Evolutionary conservation across 1,140 invertebrate genomes (phyloP).

Genomic region (Melitaea cinxia): DNA sequence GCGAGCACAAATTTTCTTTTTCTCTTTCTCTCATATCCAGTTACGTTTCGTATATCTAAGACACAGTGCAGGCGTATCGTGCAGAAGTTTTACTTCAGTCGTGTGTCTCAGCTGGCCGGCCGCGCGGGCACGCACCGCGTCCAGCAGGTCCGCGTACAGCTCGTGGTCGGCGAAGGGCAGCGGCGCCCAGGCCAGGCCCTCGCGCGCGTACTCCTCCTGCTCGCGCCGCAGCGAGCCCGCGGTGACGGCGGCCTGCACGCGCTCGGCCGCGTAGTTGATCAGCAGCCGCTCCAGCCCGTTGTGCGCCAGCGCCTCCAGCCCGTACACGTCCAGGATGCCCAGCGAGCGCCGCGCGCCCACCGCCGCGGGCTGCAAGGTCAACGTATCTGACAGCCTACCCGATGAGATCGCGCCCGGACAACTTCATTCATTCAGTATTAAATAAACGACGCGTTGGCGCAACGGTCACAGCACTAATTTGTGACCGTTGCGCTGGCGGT

Average conservation of each 20-base stretch:
- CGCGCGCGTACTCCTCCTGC: slow-evolving; percentile 92
- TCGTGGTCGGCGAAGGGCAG: slow-evolving; percentile 58
- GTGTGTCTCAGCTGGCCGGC: not conserved
- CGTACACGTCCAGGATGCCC: slow-evolving; percentile 93
- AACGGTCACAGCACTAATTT: no score
- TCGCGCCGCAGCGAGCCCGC: slow-evolving; percentile 87
- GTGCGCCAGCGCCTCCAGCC: slow-evolving; percentile 91
- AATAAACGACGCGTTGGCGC: no score
- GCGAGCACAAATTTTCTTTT: no score
- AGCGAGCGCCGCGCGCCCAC: slow-evolving; percentile 83
- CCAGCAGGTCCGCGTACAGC: slow-evolving; percentile 60
- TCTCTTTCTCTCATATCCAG: no score
- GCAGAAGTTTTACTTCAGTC: no score
- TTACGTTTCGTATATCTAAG: no score
- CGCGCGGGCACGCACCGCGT: slow-evolving; percentile 38
- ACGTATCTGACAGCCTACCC: no score
- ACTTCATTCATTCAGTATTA: no score
- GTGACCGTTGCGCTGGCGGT: no score
- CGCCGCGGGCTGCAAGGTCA: slow-evolving; percentile 16
- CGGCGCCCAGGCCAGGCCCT: slow-evolving; percentile 74
- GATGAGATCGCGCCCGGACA: no score
- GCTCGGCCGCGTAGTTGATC: slow-evolving; percentile 96
- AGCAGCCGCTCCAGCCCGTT: slow-evolving; percentile 91
- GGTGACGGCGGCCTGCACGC: slow-evolving; percentile 90
- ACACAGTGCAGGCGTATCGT: no score